A percentile compares a stretch with the other conserved stretches of the same genome.
These are phyloP conservation scores for Stictonetta naevosa DNA, from an alignment of 2,113 vertebrate species.

Conservation along the genomic window DNA sequence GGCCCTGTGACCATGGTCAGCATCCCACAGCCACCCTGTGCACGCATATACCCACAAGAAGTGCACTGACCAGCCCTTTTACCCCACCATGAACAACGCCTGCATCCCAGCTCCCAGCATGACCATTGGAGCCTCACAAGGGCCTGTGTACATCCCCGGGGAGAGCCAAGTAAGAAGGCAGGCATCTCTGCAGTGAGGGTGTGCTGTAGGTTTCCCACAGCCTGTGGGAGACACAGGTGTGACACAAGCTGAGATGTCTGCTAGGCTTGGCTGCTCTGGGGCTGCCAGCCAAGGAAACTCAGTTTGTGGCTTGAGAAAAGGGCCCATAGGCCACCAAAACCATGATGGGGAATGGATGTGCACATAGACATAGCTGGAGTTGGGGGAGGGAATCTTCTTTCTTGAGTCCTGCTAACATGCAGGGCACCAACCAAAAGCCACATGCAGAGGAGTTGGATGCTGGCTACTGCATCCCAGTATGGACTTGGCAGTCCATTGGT, in stretches of 20 bases:
- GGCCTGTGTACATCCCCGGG: neutral
- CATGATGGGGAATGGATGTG: neutral
- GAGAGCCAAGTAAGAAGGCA: neutral
- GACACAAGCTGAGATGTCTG: neutral
- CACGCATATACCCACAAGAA: neutral
- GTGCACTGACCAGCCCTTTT: neutral
- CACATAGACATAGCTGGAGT: neutral
- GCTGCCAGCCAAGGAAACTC: neutral
- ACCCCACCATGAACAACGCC: neutral
- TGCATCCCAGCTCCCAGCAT: rapidly evolving
- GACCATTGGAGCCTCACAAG: neutral
- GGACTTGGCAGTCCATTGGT: neutral
- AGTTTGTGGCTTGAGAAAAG: neutral
- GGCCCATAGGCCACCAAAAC: neutral
- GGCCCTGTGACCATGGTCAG: neutral
- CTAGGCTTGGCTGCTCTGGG: neutral
- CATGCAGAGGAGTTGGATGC: neutral
- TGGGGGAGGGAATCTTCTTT: neutral
- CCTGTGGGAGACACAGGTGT: rapidly evolving
- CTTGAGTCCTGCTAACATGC: neutral
- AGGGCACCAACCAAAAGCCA: neutral
- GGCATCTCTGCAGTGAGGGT: neutral
- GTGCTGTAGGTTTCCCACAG: neutral
- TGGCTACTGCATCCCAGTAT: neutral
- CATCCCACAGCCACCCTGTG: neutral